Evolutionary conservation across 1,140 invertebrate species (phyloP), one percentile per base, ranked within the genome.

Genomic region (Drosophila carrolli): DNA sequence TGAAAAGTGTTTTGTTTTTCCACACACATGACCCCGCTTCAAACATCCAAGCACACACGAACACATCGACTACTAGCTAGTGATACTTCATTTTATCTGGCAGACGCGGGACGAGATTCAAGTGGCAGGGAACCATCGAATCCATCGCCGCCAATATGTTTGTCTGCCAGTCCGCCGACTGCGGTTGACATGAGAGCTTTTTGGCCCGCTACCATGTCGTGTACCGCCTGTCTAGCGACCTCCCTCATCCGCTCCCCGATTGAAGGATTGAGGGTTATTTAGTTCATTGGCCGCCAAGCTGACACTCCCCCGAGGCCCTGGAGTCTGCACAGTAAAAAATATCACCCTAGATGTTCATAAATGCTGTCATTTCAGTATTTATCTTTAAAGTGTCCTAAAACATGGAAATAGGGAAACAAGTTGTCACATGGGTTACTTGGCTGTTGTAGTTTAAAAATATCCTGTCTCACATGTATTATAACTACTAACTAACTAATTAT

Each of bases 31-130:
- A 67, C 47, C 66, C 65, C 47, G 44, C 37, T 43, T 59, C 40
- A 62, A 60, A 61, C 40, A 65, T 23, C 14, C 57, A 48, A 29
- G 11, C 54, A 43, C 48, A 51, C 48, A 50, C 60, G 48, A n/a
- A 55, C 47, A 47, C 58, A 61, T 32, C 27, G 35, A 62, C 38
- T 48, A 55, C 14, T 35, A 14, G 40, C 47, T 16, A 7, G 37
- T 43, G 58, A 71, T 53, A 89, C 83, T 86, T 86, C 84, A 86
- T 83, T 86, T 88, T 86, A 86, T 86, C 83, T 78, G 72, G 62
- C 75, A 80, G 81, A 76, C 76, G 63, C 67, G 65, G 50, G 75
- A 61, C 82, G 75, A 81, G 63, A 78, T 81, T 78, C 70, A 75
- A 77, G 81, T 84, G 81, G 68, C 61, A 67, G 46, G 60, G 29